A percentile compares a stretch with the other conserved stretches of the same genome.
These are phyloP conservation scores for Pristionchus exspectatus DNA, from an alignment of 2,888 invertebrate genomes.

Conservation along the genomic window DNA sequence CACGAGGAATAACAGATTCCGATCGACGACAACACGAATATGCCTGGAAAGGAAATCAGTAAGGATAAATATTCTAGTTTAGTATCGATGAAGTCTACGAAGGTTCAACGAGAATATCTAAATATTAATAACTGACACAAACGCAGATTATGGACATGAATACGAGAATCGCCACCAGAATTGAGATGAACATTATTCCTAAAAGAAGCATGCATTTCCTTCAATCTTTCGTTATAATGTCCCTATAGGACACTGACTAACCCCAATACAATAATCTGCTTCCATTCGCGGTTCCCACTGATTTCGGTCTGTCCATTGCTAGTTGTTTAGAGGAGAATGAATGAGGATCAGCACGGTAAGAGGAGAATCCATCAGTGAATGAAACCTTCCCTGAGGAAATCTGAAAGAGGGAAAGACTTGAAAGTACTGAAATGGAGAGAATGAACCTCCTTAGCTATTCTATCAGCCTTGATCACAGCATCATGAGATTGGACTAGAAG, in stretches of 20 bases:
- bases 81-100: not conserved
- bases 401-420: not conserved
- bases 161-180: conserved; percentile 19
- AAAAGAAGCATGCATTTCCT: not conserved
- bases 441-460: conserved; percentile 52
- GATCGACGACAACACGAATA: not conserved
- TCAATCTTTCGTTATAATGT: not conserved
- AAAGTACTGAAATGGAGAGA: not conserved
- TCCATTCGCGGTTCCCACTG: conserved; percentile 7
- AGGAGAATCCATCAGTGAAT: not conserved
- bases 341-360: conserved; percentile 51
- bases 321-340: conserved; percentile 32
- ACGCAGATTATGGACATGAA: conserved; percentile 26
- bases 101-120: not conserved
- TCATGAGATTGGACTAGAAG: conserved; percentile 29
- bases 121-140: conserved; percentile 9
- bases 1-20: not conserved
- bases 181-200: conserved; percentile 36
- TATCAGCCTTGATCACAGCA: conserved; percentile 49
- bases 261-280: conserved; percentile 41
- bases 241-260: not conserved
- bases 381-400: conserved; percentile 5
- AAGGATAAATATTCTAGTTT: too few species aligned
- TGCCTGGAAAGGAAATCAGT: not conserved
- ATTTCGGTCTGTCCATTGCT: conserved; percentile 42